Evolutionary conservation across 1,140 invertebrate genomes (phyloP).

Genomic region (Chlorops oryzae): DNA sequence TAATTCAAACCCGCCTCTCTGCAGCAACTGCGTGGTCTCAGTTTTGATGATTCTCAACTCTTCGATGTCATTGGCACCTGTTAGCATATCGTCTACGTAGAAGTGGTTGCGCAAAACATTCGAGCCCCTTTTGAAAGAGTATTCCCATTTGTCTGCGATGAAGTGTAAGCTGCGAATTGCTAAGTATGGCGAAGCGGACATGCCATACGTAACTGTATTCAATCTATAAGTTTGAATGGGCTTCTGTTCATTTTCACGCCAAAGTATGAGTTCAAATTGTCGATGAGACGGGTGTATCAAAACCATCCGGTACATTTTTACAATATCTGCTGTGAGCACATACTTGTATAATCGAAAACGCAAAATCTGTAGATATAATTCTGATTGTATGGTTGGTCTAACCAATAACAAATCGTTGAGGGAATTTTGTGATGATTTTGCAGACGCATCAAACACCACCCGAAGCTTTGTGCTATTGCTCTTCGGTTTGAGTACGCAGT

Average conservation of each 20-base stretch:
- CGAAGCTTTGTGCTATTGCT: constrained; percentile 25
- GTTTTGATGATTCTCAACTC: background rate
- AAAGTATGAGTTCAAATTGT: constrained; percentile 47
- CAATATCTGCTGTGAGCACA: constrained; percentile 40
- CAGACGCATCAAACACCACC: constrained; percentile 30
- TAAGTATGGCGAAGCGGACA: constrained; percentile 7
- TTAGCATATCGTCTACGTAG: constrained; percentile 10
- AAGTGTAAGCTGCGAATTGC: constrained; percentile 6
- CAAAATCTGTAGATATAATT: constrained; percentile 43
- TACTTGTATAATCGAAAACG: constrained; percentile 40
- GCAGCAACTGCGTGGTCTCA: constrained; percentile 10
- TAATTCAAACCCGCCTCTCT: constrained; percentile 3
- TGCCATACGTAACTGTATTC: constrained; percentile 14
- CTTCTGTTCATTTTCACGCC: constrained; percentile 24
- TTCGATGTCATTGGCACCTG: background rate
- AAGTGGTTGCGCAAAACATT: background rate
- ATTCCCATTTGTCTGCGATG: constrained; percentile 1
- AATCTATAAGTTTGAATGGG: constrained; percentile 24
- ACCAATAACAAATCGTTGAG: constrained; percentile 40
- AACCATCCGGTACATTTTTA: constrained; percentile 49
- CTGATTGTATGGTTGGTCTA: constrained; percentile 44
- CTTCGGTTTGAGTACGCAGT: constrained; percentile 23
- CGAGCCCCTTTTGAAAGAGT: background rate
- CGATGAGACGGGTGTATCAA: constrained; percentile 30
- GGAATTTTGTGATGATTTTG: constrained; percentile 22